A percentile compares a stretch with the other conserved stretches of the same genome.
Evolutionary conservation across 2,113 vertebrate species (phyloP).

Genomic region (Colossoma macropomum): DNA sequence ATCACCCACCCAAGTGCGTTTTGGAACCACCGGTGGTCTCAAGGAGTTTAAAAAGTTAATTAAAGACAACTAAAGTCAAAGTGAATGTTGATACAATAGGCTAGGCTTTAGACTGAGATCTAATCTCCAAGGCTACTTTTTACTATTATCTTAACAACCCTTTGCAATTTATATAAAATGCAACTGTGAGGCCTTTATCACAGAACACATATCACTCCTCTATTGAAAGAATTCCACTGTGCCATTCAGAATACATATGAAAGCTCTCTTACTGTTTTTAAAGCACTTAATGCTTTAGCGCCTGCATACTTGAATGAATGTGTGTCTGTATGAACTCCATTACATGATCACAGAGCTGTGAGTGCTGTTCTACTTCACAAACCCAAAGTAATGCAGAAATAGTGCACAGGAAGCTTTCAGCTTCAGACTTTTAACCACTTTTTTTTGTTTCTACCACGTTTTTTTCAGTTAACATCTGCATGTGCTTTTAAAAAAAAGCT

Average conservation of each 20-base stretch:
- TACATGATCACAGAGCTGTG: background rate
- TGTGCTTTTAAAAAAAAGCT: too few relatives aligned
- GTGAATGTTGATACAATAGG: background rate
- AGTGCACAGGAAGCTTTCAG: too few relatives aligned
- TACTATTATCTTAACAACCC: too few relatives aligned
- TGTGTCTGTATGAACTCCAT: background rate
- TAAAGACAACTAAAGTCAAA: too few relatives aligned
- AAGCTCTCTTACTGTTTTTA: background rate
- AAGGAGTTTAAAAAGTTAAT: too few relatives aligned
- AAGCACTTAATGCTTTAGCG: background rate
- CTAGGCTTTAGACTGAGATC: background rate
- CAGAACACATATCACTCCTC: background rate
- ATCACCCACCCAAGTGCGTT: too few relatives aligned
- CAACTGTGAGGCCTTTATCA: background rate
- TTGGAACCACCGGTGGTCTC: too few relatives aligned
- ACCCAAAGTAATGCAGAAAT: too few relatives aligned
- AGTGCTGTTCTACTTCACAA: background rate
- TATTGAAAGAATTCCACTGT: background rate
- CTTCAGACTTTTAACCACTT: too few relatives aligned
- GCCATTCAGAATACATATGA: background rate
- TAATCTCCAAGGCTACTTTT: too few relatives aligned
- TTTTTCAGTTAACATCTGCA: too few relatives aligned
- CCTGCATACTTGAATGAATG: background rate
- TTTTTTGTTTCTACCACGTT: too few relatives aligned
- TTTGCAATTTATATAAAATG: background rate